A percentile compares a stretch with the other conserved stretches of the same genome.
Evolutionary conservation across 64 coral and sea anemone species (phyloP).

Genomic region (Platygyra sinensis): DNA sequence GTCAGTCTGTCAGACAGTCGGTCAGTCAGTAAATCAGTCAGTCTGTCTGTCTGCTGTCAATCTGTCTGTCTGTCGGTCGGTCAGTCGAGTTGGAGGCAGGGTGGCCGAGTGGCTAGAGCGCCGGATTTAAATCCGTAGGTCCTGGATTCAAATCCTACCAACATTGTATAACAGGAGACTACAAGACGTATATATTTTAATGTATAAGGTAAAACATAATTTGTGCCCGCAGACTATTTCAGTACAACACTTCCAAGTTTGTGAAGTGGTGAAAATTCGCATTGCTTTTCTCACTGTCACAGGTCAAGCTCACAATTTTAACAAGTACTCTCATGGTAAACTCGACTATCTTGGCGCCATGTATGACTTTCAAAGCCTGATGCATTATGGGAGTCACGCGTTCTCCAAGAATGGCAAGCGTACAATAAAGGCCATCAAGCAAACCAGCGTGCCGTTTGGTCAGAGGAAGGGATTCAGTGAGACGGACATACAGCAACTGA

Average conservation of each 20-base stretch:
- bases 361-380: conserved; percentile 80
- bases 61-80: no score
- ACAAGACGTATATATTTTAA: no score
- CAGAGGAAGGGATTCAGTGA: conserved; percentile 52
- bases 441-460: conserved; percentile 62
- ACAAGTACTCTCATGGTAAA: conserved; percentile 74
- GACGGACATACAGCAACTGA: conserved; percentile 67
- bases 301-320: conserved; percentile 75
- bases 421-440: conserved; percentile 58
- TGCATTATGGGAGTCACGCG: conserved; percentile 84
- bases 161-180: no score
- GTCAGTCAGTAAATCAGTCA: neutral
- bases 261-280: no score
- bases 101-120: no score
- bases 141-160: no score
- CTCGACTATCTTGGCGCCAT: conserved; percentile 52
- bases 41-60: no score
- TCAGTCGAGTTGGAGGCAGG: no score
- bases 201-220: no score
- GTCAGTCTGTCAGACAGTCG: neutral
- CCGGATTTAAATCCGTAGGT: no score
- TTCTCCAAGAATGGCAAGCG: conserved; percentile 71
- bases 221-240: no score
- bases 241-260: no score
- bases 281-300: neutral